Percentiles rank a stretch among this genome's conserved stretches.
Evolutionary conservation across 1,140 invertebrate species (phyloP).

Genomic region (Habropoda laboriosa): DNA sequence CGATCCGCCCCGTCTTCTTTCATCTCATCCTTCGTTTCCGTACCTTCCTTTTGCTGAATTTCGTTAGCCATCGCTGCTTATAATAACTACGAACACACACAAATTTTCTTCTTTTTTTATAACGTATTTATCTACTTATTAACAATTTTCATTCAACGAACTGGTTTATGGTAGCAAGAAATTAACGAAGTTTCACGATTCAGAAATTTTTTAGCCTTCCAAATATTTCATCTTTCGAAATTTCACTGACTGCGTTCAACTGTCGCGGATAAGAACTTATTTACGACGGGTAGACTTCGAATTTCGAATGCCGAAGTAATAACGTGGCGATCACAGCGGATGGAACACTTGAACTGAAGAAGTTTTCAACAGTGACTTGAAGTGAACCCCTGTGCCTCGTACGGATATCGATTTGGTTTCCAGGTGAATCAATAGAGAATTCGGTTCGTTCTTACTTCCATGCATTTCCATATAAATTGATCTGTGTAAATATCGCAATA

Average conservation of each 20-base stretch:
- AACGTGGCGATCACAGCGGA: not conserved
- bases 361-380: conserved; percentile 47
- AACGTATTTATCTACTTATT: not conserved
- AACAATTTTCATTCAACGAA: not conserved
- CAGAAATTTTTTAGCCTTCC: too few relatives aligned
- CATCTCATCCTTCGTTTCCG: too few relatives aligned
- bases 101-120: not conserved
- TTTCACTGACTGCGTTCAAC: too few relatives aligned
- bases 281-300: not conserved
- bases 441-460: conserved; percentile 67
- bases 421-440: conserved; percentile 75
- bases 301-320: not conserved
- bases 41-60: too few relatives aligned
- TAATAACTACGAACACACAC: not conserved
- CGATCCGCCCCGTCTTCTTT: not conserved
- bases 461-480: too few relatives aligned
- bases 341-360: conserved; percentile 18
- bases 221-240: too few relatives aligned
- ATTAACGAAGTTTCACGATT: too few relatives aligned
- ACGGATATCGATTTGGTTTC: conserved; percentile 79
- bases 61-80: not conserved
- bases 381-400: conserved; percentile 77
- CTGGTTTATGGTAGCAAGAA: too few relatives aligned
- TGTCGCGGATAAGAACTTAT: not conserved
- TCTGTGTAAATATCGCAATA: conserved; percentile 15